A percentile compares a stretch with the other conserved stretches of the same genome.
phyloP scores from a whole-genome alignment of 2,113 vertebrate species.

The Mus spicilegus region DNA sequence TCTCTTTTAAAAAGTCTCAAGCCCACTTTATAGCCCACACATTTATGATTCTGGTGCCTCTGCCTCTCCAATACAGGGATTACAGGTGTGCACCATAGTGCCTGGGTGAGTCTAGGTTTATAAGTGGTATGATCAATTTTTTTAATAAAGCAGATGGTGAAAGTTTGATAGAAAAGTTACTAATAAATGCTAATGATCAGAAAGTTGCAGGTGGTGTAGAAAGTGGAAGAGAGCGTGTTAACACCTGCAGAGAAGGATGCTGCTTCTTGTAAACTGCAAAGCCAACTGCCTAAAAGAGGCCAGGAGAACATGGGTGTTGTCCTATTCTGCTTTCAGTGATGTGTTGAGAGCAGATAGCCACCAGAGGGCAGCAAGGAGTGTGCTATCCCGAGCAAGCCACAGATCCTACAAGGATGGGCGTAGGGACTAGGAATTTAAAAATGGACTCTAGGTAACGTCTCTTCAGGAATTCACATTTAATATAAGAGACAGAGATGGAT shows the following conservation, averaged over 20 bases:
- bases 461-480: neutral
- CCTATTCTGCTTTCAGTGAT: neutral
- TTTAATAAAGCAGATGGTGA: neutral
- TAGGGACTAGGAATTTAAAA: slow-evolving; percentile 7
- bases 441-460: neutral
- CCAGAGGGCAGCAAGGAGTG: slow-evolving; percentile 42
- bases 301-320: neutral
- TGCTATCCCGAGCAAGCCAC: neutral
- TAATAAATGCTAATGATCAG: neutral
- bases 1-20: neutral
- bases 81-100: too few relatives aligned
- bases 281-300: neutral
- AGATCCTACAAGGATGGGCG: neutral
- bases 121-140: neutral
- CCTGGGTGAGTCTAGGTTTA: neutral
- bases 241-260: neutral
- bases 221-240: neutral
- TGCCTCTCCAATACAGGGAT: neutral
- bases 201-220: neutral
- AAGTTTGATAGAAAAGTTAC: neutral
- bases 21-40: too few relatives aligned
- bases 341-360: neutral
- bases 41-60: neutral
- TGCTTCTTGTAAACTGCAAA: neutral
- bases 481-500: neutral